phyloP scores from a whole-genome alignment of 1,140 invertebrate genomes.

The Zaprionus kolodkinae region DNA sequence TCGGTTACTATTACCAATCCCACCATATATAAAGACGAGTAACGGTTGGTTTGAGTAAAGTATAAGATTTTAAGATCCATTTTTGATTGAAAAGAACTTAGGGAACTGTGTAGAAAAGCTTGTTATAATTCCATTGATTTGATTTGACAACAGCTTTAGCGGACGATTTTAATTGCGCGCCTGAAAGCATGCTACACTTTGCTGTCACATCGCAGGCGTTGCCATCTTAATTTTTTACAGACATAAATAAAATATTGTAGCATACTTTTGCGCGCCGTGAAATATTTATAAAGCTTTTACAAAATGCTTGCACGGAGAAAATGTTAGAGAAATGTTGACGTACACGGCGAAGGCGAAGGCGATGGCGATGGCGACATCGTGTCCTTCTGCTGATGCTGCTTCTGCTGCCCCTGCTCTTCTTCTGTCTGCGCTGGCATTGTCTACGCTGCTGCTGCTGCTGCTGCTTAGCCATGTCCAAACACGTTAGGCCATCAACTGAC shows the following conservation, averaged over 20 bases:
- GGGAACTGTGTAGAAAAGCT: neutral
- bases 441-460: slow-evolving; percentile 59
- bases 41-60: neutral
- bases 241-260: slow-evolving; percentile 47
- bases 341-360: slow-evolving; percentile 16
- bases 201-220: slow-evolving; percentile 10
- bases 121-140: neutral
- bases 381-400: slow-evolving; percentile 15
- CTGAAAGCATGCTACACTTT: slow-evolving; percentile 30
- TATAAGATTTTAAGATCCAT: neutral
- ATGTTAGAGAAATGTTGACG: slow-evolving; percentile 49
- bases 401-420: slow-evolving; percentile 2
- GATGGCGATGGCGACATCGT: neutral
- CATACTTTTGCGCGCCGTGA: slow-evolving; percentile 45
- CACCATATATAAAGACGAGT: neutral
- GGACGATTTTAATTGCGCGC: slow-evolving; percentile 5
- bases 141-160: neutral
- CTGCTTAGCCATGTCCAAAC: slow-evolving; percentile 72
- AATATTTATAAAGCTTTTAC: slow-evolving; percentile 61
- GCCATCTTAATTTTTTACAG: slow-evolving; percentile 31
- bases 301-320: slow-evolving; percentile 29
- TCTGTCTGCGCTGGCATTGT: slow-evolving; percentile 42
- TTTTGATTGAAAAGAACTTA: neutral
- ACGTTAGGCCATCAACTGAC: slow-evolving; percentile 68
- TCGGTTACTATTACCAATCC: neutral